phyloP scores from a whole-genome alignment of 1,140 invertebrate species.

The Steinernema feltiae region DNA sequence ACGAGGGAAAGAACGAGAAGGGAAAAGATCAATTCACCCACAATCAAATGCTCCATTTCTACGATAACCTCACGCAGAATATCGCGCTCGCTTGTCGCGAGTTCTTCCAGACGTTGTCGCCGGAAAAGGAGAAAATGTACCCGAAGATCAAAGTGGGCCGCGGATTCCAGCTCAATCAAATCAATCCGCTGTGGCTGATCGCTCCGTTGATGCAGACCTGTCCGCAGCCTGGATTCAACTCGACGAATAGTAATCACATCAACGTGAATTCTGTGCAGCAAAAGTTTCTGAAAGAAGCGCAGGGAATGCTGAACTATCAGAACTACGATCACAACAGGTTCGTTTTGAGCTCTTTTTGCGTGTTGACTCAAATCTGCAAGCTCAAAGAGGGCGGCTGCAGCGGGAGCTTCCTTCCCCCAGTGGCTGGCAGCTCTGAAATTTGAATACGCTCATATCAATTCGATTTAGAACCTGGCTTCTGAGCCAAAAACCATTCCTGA shows the following conservation, averaged over 20 bases:
- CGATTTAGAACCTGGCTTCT: conserved; percentile 26
- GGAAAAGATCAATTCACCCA: conserved; percentile 19
- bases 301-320: conserved; percentile 30
- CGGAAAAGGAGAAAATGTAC: conserved; percentile 14
- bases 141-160: conserved; percentile 20
- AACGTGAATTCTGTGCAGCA: conserved; percentile 33
- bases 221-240: conserved; percentile 31
- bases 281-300: conserved; percentile 44
- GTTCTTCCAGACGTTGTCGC: conserved; percentile 29
- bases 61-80: conserved; percentile 26
- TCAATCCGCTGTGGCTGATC: conserved; percentile 51
- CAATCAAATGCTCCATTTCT: conserved; percentile 13
- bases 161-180: conserved; percentile 32
- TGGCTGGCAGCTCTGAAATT: no score
- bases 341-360: no score
- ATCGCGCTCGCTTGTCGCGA: conserved; percentile 37
- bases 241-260: conserved; percentile 13
- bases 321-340: conserved; percentile 20
- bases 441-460: conserved; percentile 15
- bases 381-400: no score
- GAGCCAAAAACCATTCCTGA: conserved; percentile 45
- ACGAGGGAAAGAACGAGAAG: conserved; percentile 28
- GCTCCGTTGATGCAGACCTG: conserved; percentile 42
- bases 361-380: no score
- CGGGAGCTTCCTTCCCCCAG: no score